phyloP scores from a whole-genome alignment of 1,140 invertebrate species.

The Cydia strobilella region DNA sequence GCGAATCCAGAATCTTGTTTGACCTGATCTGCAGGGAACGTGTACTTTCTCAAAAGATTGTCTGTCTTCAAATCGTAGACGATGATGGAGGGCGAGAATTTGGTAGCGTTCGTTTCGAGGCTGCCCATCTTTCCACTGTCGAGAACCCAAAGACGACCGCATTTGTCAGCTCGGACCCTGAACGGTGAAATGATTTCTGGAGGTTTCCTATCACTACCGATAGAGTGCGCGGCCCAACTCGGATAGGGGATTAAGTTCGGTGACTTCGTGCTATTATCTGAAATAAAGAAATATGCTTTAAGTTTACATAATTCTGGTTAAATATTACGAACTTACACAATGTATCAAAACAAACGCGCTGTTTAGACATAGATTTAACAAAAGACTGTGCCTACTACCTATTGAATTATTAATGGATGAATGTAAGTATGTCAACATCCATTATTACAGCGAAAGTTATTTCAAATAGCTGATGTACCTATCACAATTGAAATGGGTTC shows the following conservation, averaged over 20 bases:
- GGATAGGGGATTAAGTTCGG: conserved; percentile 87
- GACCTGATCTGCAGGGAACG: conserved; percentile 82
- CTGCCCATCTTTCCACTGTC: conserved; percentile 86
- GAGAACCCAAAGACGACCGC: conserved; percentile 87
- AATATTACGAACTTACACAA: background rate
- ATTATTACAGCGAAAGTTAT: conserved; percentile 5
- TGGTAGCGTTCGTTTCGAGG: conserved; percentile 75
- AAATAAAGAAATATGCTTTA: conserved; percentile 52
- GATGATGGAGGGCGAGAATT: conserved; percentile 82
- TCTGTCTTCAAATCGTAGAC: conserved; percentile 89
- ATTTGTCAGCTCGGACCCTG: conserved; percentile 86
- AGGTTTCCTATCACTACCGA: conserved; percentile 68
- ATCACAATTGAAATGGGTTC: conserved; percentile 1
- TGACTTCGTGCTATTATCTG: conserved; percentile 83
- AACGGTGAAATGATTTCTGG: conserved; percentile 88
- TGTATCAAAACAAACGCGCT: conserved; percentile 1
- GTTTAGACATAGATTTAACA: conserved; percentile 32
- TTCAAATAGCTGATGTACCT: conserved; percentile 16
- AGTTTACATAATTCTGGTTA: conserved; percentile 7
- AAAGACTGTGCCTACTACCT: conserved; percentile 30
- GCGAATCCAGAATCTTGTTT: conserved; percentile 87
- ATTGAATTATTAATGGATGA: background rate
- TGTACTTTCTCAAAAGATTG: conserved; percentile 82
- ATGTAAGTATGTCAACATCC: conserved; percentile 11
- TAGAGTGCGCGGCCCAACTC: conserved; percentile 85